Conservation (phyloP, 2,888 invertebrate species). For the Scaptodrosophila latifasciaeformis region DNA sequence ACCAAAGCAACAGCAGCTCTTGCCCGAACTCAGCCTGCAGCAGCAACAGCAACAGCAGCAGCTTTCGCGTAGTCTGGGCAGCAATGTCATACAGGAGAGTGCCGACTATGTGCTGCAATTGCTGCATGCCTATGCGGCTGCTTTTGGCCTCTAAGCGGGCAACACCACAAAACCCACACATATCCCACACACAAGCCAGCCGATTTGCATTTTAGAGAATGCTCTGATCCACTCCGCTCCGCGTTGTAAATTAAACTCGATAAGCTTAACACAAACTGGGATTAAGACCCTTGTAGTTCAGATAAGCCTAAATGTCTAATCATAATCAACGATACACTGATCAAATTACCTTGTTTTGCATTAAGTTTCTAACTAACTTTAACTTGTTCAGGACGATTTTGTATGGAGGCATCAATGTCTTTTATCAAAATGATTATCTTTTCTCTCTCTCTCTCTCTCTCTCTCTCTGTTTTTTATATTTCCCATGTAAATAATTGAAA, state of each 20-base stretch:
- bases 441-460: no score
- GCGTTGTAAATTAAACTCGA: slow-evolving; percentile 18
- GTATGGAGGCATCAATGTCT: no score
- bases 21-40: slow-evolving; percentile 39
- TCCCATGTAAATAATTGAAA: slow-evolving; percentile 44
- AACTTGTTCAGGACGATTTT: no score
- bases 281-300: background rate
- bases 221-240: background rate
- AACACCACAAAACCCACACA: slow-evolving; percentile 5
- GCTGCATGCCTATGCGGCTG: slow-evolving; percentile 52
- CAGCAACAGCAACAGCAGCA: slow-evolving; percentile 35
- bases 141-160: slow-evolving; percentile 43
- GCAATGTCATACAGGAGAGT: slow-evolving; percentile 52
- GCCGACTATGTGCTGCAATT: slow-evolving; percentile 55
- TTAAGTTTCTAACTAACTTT: background rate
- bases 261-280: slow-evolving; percentile 4
- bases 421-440: no score
- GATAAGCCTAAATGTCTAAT: background rate
- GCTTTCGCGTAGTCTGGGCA: slow-evolving; percentile 39
- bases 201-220: background rate
- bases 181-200: slow-evolving; percentile 12
- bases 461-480: no score
- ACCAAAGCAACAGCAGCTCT: slow-evolving; percentile 13
- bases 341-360: background rate
- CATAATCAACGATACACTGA: no score